Evolutionary conservation across 2,113 vertebrate genomes (phyloP), one percentile per base, ranked within the genome.

Genomic region (Hemiscyllium ocellatum): DNA sequence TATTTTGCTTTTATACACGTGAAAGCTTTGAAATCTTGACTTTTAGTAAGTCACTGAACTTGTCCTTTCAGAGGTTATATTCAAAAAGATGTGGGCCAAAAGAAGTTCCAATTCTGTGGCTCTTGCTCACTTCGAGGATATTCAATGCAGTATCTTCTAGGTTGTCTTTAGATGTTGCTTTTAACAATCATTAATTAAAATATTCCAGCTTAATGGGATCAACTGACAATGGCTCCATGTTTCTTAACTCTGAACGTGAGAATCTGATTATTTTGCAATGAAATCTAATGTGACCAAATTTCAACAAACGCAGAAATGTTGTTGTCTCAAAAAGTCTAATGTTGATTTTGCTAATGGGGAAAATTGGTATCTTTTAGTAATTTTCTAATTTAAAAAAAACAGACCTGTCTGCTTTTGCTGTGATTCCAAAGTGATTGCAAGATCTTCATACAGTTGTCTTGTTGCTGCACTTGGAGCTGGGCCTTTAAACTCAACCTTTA

Each of bases 401-500:
- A 72, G 68, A 95, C 94, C 94, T 95, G 24, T 52, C 12, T 70
- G 66, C 29, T 37, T 26, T 4, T 76, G 69, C 2, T 47, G 68
- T 72, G 69, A 47, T 12, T 95, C 69, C 13, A 24, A 15, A 42
- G 42, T 42, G 24, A 72, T 2, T 8, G 13, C 19, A 37, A 72
- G 69, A 24, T 12, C 47, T 52, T 26, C n/a, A 50, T 24, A 52
- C 42, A 72, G 22, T 72, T 95, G 37, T 29, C 69, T 47, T 65
- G 69, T 72, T 29, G 69, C 50, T 72, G 42, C 22, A 4, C 10
- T 50, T 29, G 94, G 69, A 50, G 69, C 10, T 50, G 69, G 24
- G 22, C 72, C 94, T 47, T 47, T 68, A 72, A 95, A 52, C 69
- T 95, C 68, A 17, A 95, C 47, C 94, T 95, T 69, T 10, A 95